A percentile compares a stretch with the other conserved stretches of the same genome.
These are phyloP conservation scores for Spodoptera litura DNA, from an alignment of 1,140 invertebrate genomes.

Conservation along the genomic window DNA sequence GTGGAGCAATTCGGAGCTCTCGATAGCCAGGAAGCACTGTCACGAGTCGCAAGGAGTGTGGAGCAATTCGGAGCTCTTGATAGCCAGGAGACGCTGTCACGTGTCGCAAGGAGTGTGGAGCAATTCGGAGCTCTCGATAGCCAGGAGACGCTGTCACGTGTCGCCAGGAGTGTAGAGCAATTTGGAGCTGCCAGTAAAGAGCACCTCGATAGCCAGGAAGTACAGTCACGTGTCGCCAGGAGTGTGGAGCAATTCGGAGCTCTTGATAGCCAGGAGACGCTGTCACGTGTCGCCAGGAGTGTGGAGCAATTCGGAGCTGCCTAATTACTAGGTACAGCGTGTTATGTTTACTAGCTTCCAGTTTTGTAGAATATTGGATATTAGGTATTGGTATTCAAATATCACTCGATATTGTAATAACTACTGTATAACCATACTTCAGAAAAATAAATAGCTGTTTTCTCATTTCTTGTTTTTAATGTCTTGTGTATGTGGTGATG, in stretches of 20 bases:
- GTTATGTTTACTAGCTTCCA: no score
- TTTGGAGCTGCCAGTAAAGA: slow-evolving; percentile 36
- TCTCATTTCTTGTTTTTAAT: no score
- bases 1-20: background rate
- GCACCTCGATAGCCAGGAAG: slow-evolving; percentile 38
- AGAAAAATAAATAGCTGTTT: background rate
- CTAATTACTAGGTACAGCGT: no score
- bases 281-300: slow-evolving; percentile 42
- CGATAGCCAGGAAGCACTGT: background rate
- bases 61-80: background rate
- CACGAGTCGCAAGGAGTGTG: background rate
- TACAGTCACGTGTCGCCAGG: slow-evolving; percentile 22
- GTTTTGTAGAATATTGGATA: no score
- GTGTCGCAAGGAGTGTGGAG: slow-evolving; percentile 49
- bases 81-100: background rate
- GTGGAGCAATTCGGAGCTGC: no score
- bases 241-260: slow-evolving; percentile 47
- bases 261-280: slow-evolving; percentile 35
- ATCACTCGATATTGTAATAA: no score
- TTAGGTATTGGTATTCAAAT: no score
- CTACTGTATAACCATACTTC: no score
- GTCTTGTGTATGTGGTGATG: no score
- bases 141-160: slow-evolving; percentile 30
- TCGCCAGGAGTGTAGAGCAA: slow-evolving; percentile 42
- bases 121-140: slow-evolving; percentile 41